These are phyloP conservation scores for Arenaria interpres DNA, from an alignment of 2,113 vertebrate species.

Conservation along the genomic window DNA sequence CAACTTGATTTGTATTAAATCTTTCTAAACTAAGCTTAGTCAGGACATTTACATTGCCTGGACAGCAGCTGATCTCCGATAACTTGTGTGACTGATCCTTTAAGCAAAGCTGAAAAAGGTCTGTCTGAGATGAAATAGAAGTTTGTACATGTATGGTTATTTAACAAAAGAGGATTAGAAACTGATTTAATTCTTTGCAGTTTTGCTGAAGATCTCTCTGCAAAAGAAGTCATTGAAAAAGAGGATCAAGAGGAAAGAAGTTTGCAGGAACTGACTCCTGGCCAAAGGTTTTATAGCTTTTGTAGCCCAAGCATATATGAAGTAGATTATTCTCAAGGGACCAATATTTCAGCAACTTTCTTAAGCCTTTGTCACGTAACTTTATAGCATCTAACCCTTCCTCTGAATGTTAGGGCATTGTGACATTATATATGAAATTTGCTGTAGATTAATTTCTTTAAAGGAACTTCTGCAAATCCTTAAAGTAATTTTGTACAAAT, in stretches of 20 bases:
- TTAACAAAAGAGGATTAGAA: conserved; percentile 64
- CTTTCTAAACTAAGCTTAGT: background rate
- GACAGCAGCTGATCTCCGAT: conserved; percentile 15
- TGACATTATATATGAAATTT: background rate
- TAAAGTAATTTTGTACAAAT: background rate
- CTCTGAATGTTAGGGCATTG: background rate
- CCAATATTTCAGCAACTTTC: conserved; percentile 21
- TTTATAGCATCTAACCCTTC: background rate
- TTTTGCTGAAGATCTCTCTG: conserved; percentile 69
- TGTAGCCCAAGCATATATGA: conserved; percentile 57
- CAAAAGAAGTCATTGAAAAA: conserved; percentile 70
- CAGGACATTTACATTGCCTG: background rate
- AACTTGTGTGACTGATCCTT: conserved; percentile 1
- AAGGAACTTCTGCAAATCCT: background rate
- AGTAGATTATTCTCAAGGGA: conserved; percentile 48
- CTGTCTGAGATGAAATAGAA: conserved; percentile 46
- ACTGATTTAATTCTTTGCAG: conserved; percentile 72
- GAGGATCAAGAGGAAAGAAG: conserved; percentile 69
- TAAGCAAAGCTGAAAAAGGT: conserved; percentile 25
- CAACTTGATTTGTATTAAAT: background rate
- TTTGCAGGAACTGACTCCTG: conserved; percentile 69
- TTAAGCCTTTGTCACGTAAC: conserved; percentile 37
- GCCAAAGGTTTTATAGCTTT: conserved; percentile 63
- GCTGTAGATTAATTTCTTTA: background rate
- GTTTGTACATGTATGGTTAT: conserved; percentile 33